Evolutionary conservation across 2,888 invertebrate genomes (phyloP).

Genomic region (Trissoscelio sp.): DNA sequence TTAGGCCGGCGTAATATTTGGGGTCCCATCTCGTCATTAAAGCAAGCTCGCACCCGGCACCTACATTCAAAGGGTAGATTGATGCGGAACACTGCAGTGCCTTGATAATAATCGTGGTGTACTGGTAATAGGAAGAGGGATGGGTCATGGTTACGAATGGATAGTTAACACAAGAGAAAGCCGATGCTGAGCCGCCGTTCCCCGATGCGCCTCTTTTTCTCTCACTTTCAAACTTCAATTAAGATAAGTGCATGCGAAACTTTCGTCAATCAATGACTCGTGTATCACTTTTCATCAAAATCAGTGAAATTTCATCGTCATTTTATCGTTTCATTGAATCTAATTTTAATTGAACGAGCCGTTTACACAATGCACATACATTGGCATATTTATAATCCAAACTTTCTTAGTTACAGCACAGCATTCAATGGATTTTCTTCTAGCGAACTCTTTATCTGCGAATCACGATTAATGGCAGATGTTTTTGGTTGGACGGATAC

Average conservation of each 20-base stretch:
- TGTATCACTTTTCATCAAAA: slow-evolving; percentile 44
- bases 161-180: slow-evolving; percentile 57
- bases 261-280: slow-evolving; percentile 46
- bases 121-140: slow-evolving; percentile 62
- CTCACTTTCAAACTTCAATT: slow-evolving; percentile 56
- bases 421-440: background rate
- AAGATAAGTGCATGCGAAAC: slow-evolving; percentile 52
- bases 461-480: background rate
- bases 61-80: slow-evolving; percentile 56
- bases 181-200: slow-evolving; percentile 8
- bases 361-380: background rate
- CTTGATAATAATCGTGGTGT: slow-evolving; percentile 51
- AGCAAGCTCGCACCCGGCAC: slow-evolving; percentile 44
- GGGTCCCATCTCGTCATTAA: slow-evolving; percentile 35
- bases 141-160: slow-evolving; percentile 61
- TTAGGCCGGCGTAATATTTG: slow-evolving; percentile 44
- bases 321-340: slow-evolving; percentile 44
- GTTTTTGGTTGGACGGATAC: background rate
- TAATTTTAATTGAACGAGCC: slow-evolving; percentile 7
- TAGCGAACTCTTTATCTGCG: background rate
- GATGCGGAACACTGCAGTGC: slow-evolving; percentile 57
- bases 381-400: too few relatives aligned
- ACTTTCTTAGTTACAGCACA: too few relatives aligned
- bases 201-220: slow-evolving; percentile 52
- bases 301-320: slow-evolving; percentile 33